A percentile compares a stretch with the other conserved stretches of the same genome.
phyloP scores from a whole-genome alignment of 2,797 vertebrate species.

The Peromyscus aztecus region DNA sequence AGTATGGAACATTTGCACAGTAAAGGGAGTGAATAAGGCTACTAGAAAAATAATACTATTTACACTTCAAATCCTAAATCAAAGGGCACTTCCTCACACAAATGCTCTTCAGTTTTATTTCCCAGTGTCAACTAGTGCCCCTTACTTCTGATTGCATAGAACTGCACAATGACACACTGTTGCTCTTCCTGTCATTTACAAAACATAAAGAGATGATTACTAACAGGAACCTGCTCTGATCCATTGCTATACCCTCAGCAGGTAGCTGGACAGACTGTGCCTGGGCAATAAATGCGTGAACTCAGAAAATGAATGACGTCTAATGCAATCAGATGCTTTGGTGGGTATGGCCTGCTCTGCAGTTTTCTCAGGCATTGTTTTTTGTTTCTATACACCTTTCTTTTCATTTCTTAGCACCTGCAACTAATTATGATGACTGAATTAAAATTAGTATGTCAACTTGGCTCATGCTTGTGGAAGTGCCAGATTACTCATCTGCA shows the following conservation, averaged over 20 bases:
- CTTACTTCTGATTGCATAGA: background rate
- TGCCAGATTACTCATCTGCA: background rate
- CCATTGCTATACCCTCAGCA: background rate
- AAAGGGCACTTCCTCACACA: background rate
- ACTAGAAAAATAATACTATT: background rate
- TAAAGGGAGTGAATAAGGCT: background rate
- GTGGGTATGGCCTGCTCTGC: background rate
- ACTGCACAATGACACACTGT: no score
- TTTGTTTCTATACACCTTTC: background rate
- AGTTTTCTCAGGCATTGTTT: background rate
- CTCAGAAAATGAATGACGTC: background rate
- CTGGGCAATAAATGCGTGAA: background rate
- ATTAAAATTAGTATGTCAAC: background rate
- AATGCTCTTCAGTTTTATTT: background rate
- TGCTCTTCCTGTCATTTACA: background rate
- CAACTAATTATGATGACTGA: background rate
- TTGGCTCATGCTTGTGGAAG: fast-evolving
- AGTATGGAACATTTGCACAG: background rate
- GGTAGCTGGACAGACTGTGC: background rate
- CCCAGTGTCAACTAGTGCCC: no score
- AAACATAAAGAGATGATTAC: background rate
- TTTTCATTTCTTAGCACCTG: background rate
- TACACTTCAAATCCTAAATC: background rate
- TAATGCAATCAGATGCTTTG: background rate
- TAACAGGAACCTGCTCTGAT: background rate